Conservation (phyloP, 2,113 vertebrate genomes). For the Apeltes quadracus region DNA sequence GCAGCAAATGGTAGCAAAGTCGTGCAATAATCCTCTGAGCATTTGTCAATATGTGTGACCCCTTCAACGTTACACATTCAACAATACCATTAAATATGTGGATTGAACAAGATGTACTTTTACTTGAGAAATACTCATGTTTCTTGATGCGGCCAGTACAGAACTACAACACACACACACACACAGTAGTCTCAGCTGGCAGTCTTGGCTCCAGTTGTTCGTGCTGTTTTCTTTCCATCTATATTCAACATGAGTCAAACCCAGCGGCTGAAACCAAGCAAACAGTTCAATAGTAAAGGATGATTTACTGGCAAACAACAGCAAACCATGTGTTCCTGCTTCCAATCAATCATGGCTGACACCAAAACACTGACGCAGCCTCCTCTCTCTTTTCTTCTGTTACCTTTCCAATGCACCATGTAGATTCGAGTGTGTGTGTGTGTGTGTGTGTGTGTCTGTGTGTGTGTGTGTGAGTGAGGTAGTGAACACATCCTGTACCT, state of each 20-base stretch:
- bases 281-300: conserved; percentile 23
- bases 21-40: neutral
- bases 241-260: conserved; percentile 16
- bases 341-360: conserved; percentile 50
- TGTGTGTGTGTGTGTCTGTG: conserved; percentile 4
- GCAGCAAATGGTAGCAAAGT: neutral
- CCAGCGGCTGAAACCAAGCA: conserved; percentile 2
- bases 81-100: neutral
- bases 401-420: conserved; percentile 1
- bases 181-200: conserved; percentile 1
- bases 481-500: conserved; percentile 13
- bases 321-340: conserved; percentile 47
- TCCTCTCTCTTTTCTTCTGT: conserved; percentile 7
- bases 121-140: neutral
- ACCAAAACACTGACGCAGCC: conserved; percentile 27
- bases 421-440: neutral
- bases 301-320: conserved; percentile 36
- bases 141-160: neutral
- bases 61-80: neutral
- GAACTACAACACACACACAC: neutral
- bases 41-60: neutral
- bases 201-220: neutral
- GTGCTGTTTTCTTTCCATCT: conserved; percentile 14
- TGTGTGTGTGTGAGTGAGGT: neutral
- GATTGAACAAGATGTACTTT: neutral